These are phyloP conservation scores for Dryomyza anilis DNA, from an alignment of 2,888 invertebrate genomes.

Conservation along the genomic window DNA sequence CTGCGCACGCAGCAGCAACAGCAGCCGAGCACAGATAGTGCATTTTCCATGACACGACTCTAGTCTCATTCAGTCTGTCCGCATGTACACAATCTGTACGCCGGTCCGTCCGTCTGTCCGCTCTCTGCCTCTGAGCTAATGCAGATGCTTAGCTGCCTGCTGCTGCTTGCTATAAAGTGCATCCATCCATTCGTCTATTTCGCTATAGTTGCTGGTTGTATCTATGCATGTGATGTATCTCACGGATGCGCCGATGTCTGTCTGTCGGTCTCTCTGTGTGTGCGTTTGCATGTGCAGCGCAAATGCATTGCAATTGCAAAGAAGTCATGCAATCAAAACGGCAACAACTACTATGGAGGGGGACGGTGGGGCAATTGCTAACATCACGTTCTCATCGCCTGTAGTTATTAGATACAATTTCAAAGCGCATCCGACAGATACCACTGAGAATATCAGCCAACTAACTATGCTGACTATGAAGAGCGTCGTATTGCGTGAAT, in stretches of 20 bases:
- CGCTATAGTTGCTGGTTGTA: neutral
- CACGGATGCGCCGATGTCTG: neutral
- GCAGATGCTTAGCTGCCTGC: no score
- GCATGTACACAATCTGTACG: neutral
- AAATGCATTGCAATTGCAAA: conserved; percentile 18
- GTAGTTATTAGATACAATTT: neutral
- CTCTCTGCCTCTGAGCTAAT: neutral
- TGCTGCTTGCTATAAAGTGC: neutral
- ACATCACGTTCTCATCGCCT: neutral
- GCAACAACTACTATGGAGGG: neutral
- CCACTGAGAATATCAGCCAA: no score
- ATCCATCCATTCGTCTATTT: neutral
- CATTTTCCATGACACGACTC: conserved; percentile 21
- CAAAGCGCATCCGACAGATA: neutral
- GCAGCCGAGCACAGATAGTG: conserved; percentile 21
- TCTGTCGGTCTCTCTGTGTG: neutral
- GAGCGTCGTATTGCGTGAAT: no score
- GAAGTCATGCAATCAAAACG: neutral
- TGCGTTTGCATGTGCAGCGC: neutral
- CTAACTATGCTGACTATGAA: no score
- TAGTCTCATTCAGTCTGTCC: neutral
- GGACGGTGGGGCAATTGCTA: no score
- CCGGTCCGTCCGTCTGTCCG: neutral
- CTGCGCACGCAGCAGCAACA: conserved; percentile 26
- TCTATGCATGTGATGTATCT: neutral